Conservation (phyloP, 1,140 invertebrate genomes). For the Stegodyphus dumicola region DNA sequence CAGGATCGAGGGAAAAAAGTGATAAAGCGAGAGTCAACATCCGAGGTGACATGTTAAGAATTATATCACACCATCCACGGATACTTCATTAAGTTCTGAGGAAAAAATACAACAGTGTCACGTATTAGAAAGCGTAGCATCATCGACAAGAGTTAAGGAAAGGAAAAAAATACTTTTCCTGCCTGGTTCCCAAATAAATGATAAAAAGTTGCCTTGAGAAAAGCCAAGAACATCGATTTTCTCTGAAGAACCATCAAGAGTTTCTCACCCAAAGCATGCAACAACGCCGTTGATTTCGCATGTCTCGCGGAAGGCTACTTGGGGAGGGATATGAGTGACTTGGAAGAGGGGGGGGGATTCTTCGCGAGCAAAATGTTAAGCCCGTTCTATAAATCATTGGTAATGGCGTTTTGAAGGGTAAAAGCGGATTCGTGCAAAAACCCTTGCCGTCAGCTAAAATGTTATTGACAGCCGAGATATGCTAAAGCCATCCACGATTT, state of each 20-base stretch:
- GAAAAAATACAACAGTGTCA: neutral
- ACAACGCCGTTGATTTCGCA: constrained; percentile 26
- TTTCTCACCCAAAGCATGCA: constrained; percentile 16
- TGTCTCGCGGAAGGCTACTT: neutral
- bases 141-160: too few relatives aligned
- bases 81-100: constrained; percentile 1
- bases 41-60: neutral
- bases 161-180: too few relatives aligned
- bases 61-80: constrained; percentile 1
- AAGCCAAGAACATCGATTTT: constrained; percentile 35
- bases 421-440: constrained; percentile 35
- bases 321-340: too few relatives aligned
- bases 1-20: too few relatives aligned
- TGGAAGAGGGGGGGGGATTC: neutral
- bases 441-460: constrained; percentile 38
- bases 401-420: constrained; percentile 51
- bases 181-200: neutral
- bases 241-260: constrained; percentile 25
- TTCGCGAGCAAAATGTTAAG: constrained; percentile 29
- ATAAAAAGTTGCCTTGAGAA: constrained; percentile 9
- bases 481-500: neutral
- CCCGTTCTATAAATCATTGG: constrained; percentile 47
- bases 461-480: constrained; percentile 29
- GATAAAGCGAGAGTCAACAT: too few relatives aligned
- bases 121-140: neutral